Percentiles rank a stretch among this genome's conserved stretches.
Evolutionary conservation across 2,888 invertebrate genomes (phyloP).

Genomic region (Chorisops tibialis): DNA sequence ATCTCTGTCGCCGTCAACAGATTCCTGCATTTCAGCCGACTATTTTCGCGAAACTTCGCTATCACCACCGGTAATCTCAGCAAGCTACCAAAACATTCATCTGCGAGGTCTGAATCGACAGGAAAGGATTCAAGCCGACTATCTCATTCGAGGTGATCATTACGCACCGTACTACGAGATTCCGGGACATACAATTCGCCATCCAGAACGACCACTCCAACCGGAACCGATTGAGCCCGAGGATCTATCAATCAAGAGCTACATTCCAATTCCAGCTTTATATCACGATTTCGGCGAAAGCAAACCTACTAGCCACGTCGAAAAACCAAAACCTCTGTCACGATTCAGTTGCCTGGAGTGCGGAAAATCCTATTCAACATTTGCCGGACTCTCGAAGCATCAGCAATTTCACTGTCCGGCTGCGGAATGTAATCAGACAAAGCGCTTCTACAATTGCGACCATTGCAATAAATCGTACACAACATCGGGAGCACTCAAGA

Average conservation of each 20-base stretch:
- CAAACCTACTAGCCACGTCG: background rate
- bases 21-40: constrained; percentile 25
- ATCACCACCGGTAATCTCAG: constrained; percentile 36
- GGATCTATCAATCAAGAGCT: constrained; percentile 48
- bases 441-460: constrained; percentile 63
- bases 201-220: constrained; percentile 14
- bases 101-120: constrained; percentile 43
- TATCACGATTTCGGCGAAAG: constrained; percentile 1
- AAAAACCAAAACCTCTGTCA: constrained; percentile 44
- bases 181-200: constrained; percentile 10
- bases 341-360: constrained; percentile 91
- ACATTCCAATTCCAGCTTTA: constrained; percentile 43
- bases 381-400: constrained; percentile 91
- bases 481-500: constrained; percentile 49
- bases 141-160: constrained; percentile 44
- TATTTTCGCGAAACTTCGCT: constrained; percentile 40
- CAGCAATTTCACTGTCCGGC: constrained; percentile 93
- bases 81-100: constrained; percentile 40
- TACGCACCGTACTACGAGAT: constrained; percentile 25
- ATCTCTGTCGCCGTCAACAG: constrained; percentile 27
- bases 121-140: constrained; percentile 9
- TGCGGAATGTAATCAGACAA: constrained; percentile 74
- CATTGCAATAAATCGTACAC: constrained; percentile 50
- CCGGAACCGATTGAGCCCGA: constrained; percentile 41
- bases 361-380: constrained; percentile 92